Evolutionary conservation across 2,888 invertebrate genomes (phyloP).

Genomic region (Drosophila subquinaria): DNA sequence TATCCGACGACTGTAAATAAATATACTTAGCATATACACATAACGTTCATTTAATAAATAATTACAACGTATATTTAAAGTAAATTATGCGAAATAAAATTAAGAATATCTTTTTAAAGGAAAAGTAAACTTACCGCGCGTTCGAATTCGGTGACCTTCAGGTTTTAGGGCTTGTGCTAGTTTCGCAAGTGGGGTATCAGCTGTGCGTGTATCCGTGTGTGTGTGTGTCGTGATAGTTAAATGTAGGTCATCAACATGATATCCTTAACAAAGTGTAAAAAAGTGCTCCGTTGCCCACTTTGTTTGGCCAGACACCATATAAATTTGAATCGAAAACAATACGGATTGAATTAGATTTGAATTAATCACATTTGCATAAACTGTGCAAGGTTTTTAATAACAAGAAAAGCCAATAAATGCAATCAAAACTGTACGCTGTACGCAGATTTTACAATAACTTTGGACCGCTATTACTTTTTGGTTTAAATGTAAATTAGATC

Average conservation of each 20-base stretch:
- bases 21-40: too few relatives aligned
- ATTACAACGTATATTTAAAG: too few relatives aligned
- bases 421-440: constrained; percentile 10
- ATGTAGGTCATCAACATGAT: constrained; percentile 70
- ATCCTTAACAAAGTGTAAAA: constrained; percentile 51
- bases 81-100: not conserved
- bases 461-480: constrained; percentile 4
- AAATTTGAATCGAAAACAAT: constrained; percentile 20
- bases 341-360: not conserved
- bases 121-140: constrained; percentile 38
- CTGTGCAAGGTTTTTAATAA: not conserved
- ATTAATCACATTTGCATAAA: not conserved
- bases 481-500: constrained; percentile 8
- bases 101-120: too few relatives aligned
- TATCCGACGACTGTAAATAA: too few relatives aligned
- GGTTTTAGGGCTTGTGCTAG: constrained; percentile 44
- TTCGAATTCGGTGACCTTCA: constrained; percentile 50
- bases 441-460: constrained; percentile 3
- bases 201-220: constrained; percentile 3
- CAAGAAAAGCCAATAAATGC: constrained; percentile 7
- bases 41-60: not conserved
- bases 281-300: constrained; percentile 25
- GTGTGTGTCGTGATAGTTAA: constrained; percentile 40
- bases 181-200: constrained; percentile 31
- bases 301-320: constrained; percentile 14